phyloP scores from a whole-genome alignment of 2,888 invertebrate genomes.

The Drosophila longiperda region DNA sequence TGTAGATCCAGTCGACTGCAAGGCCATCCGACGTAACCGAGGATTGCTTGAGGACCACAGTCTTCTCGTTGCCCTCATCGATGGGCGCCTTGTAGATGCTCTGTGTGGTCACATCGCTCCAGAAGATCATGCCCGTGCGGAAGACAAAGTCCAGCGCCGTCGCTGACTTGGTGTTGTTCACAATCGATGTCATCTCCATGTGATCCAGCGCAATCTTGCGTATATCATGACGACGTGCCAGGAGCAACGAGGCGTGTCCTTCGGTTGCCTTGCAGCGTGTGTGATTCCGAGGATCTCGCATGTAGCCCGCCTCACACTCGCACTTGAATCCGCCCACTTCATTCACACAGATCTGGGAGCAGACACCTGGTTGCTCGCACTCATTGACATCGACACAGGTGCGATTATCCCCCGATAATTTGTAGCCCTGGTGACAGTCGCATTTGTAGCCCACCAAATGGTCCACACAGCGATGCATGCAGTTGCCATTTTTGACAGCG shows the following conservation, averaged over 20 bases:
- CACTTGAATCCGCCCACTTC: constrained; percentile 97
- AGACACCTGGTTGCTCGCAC: constrained; percentile 94
- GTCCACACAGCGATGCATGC: constrained; percentile 94
- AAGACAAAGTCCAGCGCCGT: constrained; percentile 98
- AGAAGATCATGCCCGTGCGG: constrained; percentile 96
- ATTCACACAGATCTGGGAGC: constrained; percentile 97
- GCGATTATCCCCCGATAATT: constrained; percentile 89
- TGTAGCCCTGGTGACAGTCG: constrained; percentile 92
- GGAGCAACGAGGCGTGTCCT: constrained; percentile 95
- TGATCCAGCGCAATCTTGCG: constrained; percentile 96
- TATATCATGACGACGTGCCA: constrained; percentile 95
- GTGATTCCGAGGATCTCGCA: constrained; percentile 92
- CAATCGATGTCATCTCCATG: constrained; percentile 96
- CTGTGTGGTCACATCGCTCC: constrained; percentile 97
- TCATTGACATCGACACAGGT: constrained; percentile 97
- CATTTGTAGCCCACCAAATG: constrained; percentile 92
- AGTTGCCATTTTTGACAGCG: constrained; percentile 92
- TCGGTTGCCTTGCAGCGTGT: constrained; percentile 95
- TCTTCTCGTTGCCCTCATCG: constrained; percentile 94
- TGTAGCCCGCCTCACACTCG: constrained; percentile 94
- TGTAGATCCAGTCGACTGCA: constrained; percentile 99
- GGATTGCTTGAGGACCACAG: constrained; percentile 92
- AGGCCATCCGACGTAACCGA: constrained; percentile 96
- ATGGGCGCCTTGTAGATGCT: constrained; percentile 98
- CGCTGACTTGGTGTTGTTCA: constrained; percentile 95